Conservation (phyloP, 2,888 invertebrate genomes). For the Lepidocyrtoides sp. region DNA sequence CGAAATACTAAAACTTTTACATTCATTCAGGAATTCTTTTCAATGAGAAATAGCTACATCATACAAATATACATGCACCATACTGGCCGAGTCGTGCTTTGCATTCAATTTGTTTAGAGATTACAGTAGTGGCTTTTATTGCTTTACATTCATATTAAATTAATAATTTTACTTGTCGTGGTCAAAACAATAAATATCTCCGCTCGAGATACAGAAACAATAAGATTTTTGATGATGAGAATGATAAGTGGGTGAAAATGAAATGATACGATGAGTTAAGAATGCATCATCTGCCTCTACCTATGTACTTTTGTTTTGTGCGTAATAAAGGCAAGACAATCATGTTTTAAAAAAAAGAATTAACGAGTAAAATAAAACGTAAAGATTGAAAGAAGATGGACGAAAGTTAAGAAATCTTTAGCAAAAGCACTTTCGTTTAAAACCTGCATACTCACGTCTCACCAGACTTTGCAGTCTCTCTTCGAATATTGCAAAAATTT, state of each 20-base stretch:
- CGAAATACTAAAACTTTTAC: background rate
- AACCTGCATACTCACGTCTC: too few species aligned
- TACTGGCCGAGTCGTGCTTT: background rate
- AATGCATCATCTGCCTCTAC: background rate
- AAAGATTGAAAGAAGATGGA: too few species aligned
- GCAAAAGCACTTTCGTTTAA: too few species aligned
- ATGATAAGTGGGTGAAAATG: background rate
- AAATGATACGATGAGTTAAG: background rate
- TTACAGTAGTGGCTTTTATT: background rate
- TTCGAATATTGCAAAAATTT: too few species aligned
- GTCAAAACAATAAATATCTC: constrained; percentile 27
- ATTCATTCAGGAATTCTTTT: constrained; percentile 16
- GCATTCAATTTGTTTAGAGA: background rate
- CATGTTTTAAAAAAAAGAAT: too few species aligned
- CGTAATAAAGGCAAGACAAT: background rate
- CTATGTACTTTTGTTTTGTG: background rate
- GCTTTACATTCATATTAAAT: constrained; percentile 1
- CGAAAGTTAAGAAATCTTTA: too few species aligned
- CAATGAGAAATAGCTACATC: background rate
- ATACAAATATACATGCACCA: background rate
- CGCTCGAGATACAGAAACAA: background rate
- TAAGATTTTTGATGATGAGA: background rate
- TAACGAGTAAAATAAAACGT: too few species aligned
- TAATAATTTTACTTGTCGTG: background rate
- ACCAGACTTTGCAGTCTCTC: too few species aligned